Evolutionary conservation across 2,888 invertebrate species (phyloP).

Genomic region (Eilema depressum): DNA sequence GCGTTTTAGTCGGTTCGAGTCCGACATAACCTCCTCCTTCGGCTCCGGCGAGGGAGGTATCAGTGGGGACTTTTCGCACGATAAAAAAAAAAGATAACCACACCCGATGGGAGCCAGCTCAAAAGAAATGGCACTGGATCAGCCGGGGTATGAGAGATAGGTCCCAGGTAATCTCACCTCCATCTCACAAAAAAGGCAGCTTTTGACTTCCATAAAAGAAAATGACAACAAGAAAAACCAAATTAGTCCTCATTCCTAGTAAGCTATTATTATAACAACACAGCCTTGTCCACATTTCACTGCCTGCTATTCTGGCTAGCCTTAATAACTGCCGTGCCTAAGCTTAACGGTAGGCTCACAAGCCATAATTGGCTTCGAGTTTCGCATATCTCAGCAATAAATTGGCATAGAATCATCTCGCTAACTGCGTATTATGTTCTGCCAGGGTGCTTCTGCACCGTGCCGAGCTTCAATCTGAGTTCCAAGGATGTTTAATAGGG

Average conservation of each 20-base stretch:
- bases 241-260: background rate
- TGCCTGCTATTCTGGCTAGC: slow-evolving; percentile 25
- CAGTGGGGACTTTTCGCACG: no score
- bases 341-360: slow-evolving; percentile 23
- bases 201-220: background rate
- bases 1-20: no score
- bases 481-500: slow-evolving; percentile 20
- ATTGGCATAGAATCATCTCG: slow-evolving; percentile 50
- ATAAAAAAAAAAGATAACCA: no score
- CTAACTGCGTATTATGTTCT: slow-evolving; percentile 33
- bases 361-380: slow-evolving; percentile 45
- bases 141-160: no score
- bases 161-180: no score
- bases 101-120: no score
- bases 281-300: slow-evolving; percentile 25
- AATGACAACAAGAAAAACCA: background rate
- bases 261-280: background rate
- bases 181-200: no score
- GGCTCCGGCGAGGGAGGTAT: no score
- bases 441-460: slow-evolving; percentile 18
- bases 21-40: no score
- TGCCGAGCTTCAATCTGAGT: slow-evolving; percentile 21
- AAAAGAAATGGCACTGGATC: no score
- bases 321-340: slow-evolving; percentile 35
- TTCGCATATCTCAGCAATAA: slow-evolving; percentile 50